Evolutionary conservation across 2,888 invertebrate genomes (phyloP).

Genomic region (Lobophora halterata): DNA sequence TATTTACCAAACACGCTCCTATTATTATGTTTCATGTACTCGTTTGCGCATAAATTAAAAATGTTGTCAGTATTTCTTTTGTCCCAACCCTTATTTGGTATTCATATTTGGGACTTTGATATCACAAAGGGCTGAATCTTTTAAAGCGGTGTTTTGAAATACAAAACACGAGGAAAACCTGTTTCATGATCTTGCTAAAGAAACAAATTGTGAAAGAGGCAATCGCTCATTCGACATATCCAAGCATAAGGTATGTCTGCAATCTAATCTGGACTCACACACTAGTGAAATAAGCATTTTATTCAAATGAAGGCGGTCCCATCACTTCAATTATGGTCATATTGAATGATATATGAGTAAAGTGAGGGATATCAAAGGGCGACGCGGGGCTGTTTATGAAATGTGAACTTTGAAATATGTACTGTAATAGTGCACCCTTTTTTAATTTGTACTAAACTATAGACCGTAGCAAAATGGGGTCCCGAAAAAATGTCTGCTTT

Average conservation of each 20-base stretch:
- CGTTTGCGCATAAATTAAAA: slow-evolving; percentile 77
- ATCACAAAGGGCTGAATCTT: slow-evolving; percentile 73
- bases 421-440: slow-evolving; percentile 69
- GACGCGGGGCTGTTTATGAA: slow-evolving; percentile 71
- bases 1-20: slow-evolving; percentile 79
- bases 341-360: slow-evolving; percentile 79
- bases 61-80: slow-evolving; percentile 77
- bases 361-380: slow-evolving; percentile 80
- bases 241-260: slow-evolving; percentile 43
- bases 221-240: slow-evolving; percentile 70
- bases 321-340: slow-evolving; percentile 78
- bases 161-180: slow-evolving; percentile 75
- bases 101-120: slow-evolving; percentile 79
- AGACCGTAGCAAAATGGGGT: slow-evolving; percentile 68
- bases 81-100: slow-evolving; percentile 80
- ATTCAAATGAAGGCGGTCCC: slow-evolving; percentile 54
- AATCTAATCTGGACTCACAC: slow-evolving; percentile 58
- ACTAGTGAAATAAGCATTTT: slow-evolving; percentile 51
- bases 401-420: slow-evolving; percentile 77
- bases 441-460: slow-evolving; percentile 77
- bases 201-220: slow-evolving; percentile 80
- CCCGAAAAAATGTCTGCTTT: slow-evolving; percentile 49
- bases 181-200: slow-evolving; percentile 74
- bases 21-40: slow-evolving; percentile 80
- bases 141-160: slow-evolving; percentile 60